Percentiles rank a stretch among this genome's conserved stretches.
phyloP scores from a whole-genome alignment of 2,113 vertebrate genomes.

The Neomonachus schauinslandi region DNA sequence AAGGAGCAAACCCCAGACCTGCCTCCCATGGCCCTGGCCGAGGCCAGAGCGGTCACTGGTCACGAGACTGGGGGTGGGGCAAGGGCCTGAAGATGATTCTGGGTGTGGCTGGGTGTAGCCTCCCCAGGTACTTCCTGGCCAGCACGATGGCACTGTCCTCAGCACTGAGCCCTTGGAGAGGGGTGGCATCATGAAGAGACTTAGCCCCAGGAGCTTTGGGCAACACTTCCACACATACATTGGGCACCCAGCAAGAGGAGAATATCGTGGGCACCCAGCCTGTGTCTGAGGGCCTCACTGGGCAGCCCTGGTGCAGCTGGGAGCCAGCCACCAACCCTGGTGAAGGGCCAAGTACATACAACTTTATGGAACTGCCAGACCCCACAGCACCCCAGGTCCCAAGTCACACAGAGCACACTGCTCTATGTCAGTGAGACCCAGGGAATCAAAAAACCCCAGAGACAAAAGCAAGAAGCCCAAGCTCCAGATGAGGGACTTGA shows the following conservation, averaged over 20 bases:
- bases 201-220: neutral
- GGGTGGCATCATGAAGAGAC: neutral
- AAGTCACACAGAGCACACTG: neutral
- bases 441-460: neutral
- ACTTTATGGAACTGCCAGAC: neutral
- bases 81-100: slow-evolving; percentile 47
- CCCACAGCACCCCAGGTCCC: neutral
- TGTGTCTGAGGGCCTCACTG: neutral
- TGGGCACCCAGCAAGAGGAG: neutral
- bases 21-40: slow-evolving; percentile 29
- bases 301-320: neutral
- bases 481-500: neutral
- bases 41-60: slow-evolving; percentile 47
- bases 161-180: neutral
- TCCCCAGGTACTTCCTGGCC: slow-evolving; percentile 70
- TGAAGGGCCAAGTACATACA: neutral
- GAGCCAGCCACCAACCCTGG: neutral
- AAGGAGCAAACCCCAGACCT: neutral
- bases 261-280: neutral
- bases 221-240: neutral
- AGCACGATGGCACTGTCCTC: slow-evolving; percentile 59
- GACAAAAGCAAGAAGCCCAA: neutral
- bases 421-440: neutral
- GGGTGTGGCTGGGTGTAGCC: slow-evolving; percentile 62
- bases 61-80: slow-evolving; percentile 18